Conservation (phyloP, 2,797 vertebrate genomes). For the Scyliorhinus canicula region DNA sequence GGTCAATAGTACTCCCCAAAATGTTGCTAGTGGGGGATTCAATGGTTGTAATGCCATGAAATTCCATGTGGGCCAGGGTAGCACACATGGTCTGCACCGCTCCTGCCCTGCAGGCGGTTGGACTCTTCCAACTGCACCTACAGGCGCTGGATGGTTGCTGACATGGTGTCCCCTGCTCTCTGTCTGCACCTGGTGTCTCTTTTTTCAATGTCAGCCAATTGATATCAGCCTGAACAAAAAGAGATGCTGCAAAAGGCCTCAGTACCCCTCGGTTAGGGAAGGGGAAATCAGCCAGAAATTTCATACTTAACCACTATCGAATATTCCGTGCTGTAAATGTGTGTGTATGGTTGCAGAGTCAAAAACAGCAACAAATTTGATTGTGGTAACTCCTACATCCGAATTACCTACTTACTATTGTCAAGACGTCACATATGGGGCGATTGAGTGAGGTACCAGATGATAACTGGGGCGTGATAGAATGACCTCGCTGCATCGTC, state of each 20-base stretch:
- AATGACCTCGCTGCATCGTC: too few relatives aligned
- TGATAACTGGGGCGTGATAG: neutral
- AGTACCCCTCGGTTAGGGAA: neutral
- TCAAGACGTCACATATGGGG: neutral
- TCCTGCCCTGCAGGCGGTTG: too few relatives aligned
- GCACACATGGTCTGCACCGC: too few relatives aligned
- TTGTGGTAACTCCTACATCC: neutral
- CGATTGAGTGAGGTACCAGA: neutral
- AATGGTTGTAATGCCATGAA: too few relatives aligned
- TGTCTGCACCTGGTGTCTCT: too few relatives aligned
- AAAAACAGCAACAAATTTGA: neutral
- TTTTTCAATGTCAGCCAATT: neutral
- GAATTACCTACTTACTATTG: neutral
- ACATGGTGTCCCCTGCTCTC: too few relatives aligned
- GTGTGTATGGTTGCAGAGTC: neutral
- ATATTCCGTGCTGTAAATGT: neutral
- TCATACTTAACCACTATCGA: neutral
- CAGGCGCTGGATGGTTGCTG: too few relatives aligned
- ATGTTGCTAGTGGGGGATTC: too few relatives aligned
- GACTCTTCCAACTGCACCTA: too few relatives aligned
- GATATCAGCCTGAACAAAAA: neutral
- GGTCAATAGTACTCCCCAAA: too few relatives aligned
- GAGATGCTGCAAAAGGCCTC: neutral
- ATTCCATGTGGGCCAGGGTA: too few relatives aligned
- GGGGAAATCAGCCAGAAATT: neutral